These are phyloP conservation scores for Neogale vison DNA, from an alignment of 2,113 vertebrate species.

Conservation along the genomic window DNA sequence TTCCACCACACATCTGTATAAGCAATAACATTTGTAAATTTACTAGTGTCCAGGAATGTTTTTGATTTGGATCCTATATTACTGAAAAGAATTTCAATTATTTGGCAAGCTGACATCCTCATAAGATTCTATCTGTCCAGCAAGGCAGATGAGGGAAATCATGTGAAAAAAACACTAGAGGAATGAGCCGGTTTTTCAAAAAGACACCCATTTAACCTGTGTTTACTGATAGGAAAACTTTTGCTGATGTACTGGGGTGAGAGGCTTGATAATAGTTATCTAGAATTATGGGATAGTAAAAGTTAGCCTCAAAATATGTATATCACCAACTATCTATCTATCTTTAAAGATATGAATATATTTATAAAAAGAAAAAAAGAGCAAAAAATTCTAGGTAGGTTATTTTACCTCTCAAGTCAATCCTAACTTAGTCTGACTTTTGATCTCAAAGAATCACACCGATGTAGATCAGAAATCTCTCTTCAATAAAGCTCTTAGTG, in stretches of 20 bases:
- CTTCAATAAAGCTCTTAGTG: neutral
- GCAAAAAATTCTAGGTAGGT: neutral
- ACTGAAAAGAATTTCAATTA: constrained; percentile 78
- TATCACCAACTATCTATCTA: neutral
- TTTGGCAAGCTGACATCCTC: constrained; percentile 73
- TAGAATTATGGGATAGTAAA: neutral
- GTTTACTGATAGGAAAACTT: neutral
- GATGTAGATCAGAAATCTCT: neutral
- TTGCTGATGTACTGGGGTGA: neutral
- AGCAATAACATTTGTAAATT: constrained; percentile 74
- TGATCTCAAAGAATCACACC: neutral
- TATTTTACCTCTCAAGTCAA: neutral
- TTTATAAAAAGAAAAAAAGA: neutral
- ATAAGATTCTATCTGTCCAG: constrained; percentile 60
- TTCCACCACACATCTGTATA: constrained; percentile 73
- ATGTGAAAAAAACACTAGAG: neutral
- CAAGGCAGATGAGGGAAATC: constrained; percentile 58
- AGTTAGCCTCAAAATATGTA: neutral
- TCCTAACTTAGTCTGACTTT: constrained; percentile 19
- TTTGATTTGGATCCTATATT: constrained; percentile 74
- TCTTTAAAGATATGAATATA: neutral
- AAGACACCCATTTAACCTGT: constrained; percentile 30
- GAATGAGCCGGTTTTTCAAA: constrained; percentile 39
- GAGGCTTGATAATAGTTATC: neutral
- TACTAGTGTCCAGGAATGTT: constrained; percentile 61